Base-by-base conservation (phyloP, 2,113 vertebrate species). In the Marmota monax region DNA sequence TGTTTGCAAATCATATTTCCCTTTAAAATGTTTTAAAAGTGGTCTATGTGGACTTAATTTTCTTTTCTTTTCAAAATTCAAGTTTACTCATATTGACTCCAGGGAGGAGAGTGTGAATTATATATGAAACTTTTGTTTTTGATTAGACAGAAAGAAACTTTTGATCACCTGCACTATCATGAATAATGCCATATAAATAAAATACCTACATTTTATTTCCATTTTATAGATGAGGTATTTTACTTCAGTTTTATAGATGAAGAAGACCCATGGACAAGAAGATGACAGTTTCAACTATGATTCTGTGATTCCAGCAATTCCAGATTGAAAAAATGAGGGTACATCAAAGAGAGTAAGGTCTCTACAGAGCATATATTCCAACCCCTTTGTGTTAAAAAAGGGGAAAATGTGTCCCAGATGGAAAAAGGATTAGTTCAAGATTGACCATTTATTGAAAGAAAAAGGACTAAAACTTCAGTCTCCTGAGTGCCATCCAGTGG, bases 171-270 rank as follows among this genome's bases (percentile, higher is more conserved):
- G 48, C 32, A 80, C 34, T 48, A 83, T 80, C 58, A 76, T 17
- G 69, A 87, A 84, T 45, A 42, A 20, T 48, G 18, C 53, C 20
- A 94, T 22, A 32, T 45, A 45, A 9, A 45, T 45, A 45, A 45
- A 45, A 45, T 45, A 45, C 45, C 45, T 45, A 45, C 61, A 82
- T 87, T 94, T 91, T 77, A 83, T 70, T 69, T 80, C 74, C 16
- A 6, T 67, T 88, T 84, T 84, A 88, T n/a, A 84, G 72, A 67
- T 56, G 32, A 83, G 37, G 53, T 70, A 82, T 87, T 94, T 91
- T 77, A 83, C 63, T 69, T 80, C 76, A 12, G 4, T 67, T 88
- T 84, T 84, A 88, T n/a, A 84, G 72, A 67, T 56, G 32, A 83
- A 27, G 65, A 78, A 84, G 53, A 84, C 45, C 34, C 42, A 83